These are phyloP conservation scores for Urophycis tenuis DNA, from an alignment of 2,797 vertebrate species.

Conservation along the genomic window DNA sequence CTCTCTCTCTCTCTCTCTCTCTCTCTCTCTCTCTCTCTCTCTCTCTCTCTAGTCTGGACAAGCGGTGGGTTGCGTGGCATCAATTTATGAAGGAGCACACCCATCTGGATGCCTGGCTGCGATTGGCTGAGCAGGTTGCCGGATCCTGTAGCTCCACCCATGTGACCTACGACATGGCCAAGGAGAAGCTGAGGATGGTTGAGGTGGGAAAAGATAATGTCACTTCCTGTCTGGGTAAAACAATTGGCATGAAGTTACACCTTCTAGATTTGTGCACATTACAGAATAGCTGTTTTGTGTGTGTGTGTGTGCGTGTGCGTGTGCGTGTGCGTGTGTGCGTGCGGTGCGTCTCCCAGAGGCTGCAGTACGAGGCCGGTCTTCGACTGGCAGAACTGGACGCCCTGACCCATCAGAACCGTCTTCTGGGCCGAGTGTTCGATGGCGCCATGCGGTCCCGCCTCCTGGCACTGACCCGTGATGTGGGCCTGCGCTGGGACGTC, in stretches of 20 bases:
- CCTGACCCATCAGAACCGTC: constrained; percentile 60
- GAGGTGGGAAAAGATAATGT: constrained; percentile 46
- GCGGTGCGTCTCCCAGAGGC: constrained; percentile 43
- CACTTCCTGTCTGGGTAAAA: no score
- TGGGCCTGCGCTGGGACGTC: constrained; percentile 64
- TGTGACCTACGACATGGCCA: constrained; percentile 49
- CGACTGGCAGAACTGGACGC: constrained; percentile 62
- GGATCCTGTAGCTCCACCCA: constrained; percentile 27
- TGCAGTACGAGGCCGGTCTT: constrained; percentile 54
- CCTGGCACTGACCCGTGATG: constrained; percentile 47
- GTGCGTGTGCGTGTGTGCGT: no score
- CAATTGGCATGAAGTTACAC: no score
- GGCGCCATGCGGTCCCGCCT: constrained; percentile 49
- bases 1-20: constrained; percentile 5
- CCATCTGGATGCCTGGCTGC: constrained; percentile 62
- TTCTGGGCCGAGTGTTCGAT: constrained; percentile 46
- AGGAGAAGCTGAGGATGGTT: constrained; percentile 58
- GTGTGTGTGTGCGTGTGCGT: no score
- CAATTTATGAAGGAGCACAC: constrained; percentile 65
- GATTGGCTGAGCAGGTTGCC: constrained; percentile 46
- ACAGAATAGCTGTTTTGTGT: no score
- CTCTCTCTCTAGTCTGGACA: constrained; percentile 51
- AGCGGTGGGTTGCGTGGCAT: constrained; percentile 60
- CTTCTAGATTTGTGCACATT: no score
- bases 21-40: not conserved